Percentiles rank a stretch among this genome's conserved stretches.
phyloP scores from a whole-genome alignment of 2,113 vertebrate genomes.

The Chloroceryle aenea region DNA sequence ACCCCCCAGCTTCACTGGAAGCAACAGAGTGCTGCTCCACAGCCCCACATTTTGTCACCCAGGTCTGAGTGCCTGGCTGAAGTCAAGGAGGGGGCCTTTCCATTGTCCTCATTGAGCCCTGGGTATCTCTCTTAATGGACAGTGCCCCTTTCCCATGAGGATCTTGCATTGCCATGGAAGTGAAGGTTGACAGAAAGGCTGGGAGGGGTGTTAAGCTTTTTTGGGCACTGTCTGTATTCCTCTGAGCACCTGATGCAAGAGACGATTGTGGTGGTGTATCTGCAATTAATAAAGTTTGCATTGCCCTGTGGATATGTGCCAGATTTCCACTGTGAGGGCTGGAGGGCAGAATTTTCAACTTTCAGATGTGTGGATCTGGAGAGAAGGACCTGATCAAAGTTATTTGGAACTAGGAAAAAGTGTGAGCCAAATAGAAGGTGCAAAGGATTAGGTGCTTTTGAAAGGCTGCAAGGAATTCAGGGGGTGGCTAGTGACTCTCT shows the following conservation, averaged over 20 bases:
- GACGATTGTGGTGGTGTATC: fast-evolving
- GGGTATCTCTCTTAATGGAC: background rate
- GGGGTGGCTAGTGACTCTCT: background rate
- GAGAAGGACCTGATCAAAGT: background rate
- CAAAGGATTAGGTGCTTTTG: background rate
- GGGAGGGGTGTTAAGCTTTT: background rate
- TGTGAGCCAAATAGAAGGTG: background rate
- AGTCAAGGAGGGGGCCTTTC: background rate
- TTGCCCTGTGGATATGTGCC: background rate
- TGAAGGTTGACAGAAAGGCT: background rate
- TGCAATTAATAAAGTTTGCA: background rate
- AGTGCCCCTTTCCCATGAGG: fast-evolving
- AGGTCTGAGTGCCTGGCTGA: background rate
- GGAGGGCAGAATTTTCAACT: background rate
- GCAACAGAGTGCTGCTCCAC: background rate
- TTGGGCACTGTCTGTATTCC: background rate
- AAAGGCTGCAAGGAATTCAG: background rate
- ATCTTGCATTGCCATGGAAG: background rate
- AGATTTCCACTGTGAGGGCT: background rate
- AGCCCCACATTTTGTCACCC: background rate
- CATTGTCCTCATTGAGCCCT: fast-evolving
- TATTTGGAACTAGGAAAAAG: background rate
- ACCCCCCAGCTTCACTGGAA: background rate
- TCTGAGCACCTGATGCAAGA: background rate
- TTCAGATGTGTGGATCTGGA: background rate